A percentile compares a stretch with the other conserved stretches of the same genome.
Conservation (phyloP, 1,140 invertebrate genomes). For the Megalonaias nervosa region DNA sequence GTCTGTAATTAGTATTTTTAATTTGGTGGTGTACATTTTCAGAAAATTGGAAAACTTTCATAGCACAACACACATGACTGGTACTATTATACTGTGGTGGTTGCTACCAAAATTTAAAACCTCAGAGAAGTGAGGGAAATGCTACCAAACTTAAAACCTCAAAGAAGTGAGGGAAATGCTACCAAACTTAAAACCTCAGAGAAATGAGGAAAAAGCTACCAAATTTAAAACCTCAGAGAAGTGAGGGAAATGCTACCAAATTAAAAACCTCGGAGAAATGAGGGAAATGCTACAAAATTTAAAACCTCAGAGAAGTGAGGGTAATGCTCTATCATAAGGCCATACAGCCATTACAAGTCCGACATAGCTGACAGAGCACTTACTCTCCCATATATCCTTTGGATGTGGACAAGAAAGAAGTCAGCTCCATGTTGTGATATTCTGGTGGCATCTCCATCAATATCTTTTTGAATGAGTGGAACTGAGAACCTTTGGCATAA, state of each 20-base stretch:
- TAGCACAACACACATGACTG: not conserved
- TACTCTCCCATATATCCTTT: slow-evolving; percentile 87
- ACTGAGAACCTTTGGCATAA: slow-evolving; percentile 89
- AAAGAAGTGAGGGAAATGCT: not conserved
- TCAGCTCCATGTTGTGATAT: slow-evolving; percentile 87
- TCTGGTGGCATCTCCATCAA: slow-evolving; percentile 90
- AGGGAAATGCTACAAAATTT: not conserved
- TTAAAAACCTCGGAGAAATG: not conserved
- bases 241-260: not conserved
- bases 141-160: not conserved
- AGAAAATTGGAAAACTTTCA: not conserved
- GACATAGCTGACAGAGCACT: slow-evolving; percentile 43
- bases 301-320: not conserved
- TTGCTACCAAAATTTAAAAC: not conserved
- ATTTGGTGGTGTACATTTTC: not conserved
- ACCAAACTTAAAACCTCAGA: not conserved
- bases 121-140: not conserved
- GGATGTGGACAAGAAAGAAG: slow-evolving; percentile 96
- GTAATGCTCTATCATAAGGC: not conserved
- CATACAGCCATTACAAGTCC: not conserved
- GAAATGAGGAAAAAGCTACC: not conserved
- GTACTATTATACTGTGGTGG: not conserved
- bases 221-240: not conserved
- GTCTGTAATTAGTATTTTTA: not conserved
- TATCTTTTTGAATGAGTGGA: slow-evolving; percentile 97